A percentile compares a stretch with the other conserved stretches of the same genome.
Conservation (phyloP, 1,140 invertebrate species). For the Lithobius niger region DNA sequence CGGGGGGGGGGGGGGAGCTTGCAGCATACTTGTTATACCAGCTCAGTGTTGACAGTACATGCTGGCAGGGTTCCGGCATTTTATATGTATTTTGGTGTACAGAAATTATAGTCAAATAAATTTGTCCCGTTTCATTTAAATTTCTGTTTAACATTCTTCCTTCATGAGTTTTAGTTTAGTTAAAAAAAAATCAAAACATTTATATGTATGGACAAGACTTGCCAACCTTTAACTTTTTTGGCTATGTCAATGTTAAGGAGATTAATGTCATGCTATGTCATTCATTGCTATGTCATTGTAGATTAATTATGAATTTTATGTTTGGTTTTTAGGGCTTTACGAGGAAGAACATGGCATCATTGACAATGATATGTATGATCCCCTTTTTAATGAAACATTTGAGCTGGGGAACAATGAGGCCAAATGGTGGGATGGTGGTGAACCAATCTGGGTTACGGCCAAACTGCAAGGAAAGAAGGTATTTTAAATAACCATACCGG, state of each 20-base stretch:
- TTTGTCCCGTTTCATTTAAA: too few relatives aligned
- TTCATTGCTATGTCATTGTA: too few relatives aligned
- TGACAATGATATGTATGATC: slow-evolving; percentile 17
- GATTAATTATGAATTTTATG: too few relatives aligned
- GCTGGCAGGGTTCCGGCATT: slow-evolving; percentile 10
- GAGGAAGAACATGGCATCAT: slow-evolving; percentile 18
- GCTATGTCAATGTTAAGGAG: too few relatives aligned
- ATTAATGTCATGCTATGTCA: too few relatives aligned
- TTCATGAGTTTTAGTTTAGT: too few relatives aligned
- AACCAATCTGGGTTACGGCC: slow-evolving; percentile 13
- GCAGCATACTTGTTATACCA: slow-evolving; percentile 20
- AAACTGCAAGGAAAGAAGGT: background rate
- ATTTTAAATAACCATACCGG: too few relatives aligned
- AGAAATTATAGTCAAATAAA: too few relatives aligned
- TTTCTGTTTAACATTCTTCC: too few relatives aligned
- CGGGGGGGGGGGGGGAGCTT: slow-evolving; percentile 37
- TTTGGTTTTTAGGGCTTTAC: slow-evolving; percentile 18
- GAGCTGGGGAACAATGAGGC: slow-evolving; percentile 1
- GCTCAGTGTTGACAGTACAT: slow-evolving; percentile 14
- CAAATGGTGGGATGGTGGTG: slow-evolving; percentile 10
- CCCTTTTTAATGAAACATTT: slow-evolving; percentile 14
- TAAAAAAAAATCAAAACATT: too few relatives aligned
- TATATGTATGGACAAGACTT: too few relatives aligned
- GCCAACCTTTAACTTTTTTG: too few relatives aligned
- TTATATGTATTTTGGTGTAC: background rate